A percentile compares a stretch with the other conserved stretches of the same genome.
Evolutionary conservation across 2,797 vertebrate species (phyloP).

Genomic region (Sebastes baramenuke): DNA sequence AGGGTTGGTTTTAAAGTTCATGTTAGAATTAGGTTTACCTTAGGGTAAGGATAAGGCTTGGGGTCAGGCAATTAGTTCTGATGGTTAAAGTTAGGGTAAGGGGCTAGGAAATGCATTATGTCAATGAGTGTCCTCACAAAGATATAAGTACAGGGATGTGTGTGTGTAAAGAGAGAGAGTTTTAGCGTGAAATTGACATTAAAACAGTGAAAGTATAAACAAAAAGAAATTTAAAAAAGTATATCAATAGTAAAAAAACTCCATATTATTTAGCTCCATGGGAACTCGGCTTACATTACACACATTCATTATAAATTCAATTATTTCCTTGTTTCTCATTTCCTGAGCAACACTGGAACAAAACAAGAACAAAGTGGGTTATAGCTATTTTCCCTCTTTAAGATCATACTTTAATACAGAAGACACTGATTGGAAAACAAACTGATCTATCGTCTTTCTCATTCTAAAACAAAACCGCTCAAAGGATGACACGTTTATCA

Average conservation of each 20-base stretch:
- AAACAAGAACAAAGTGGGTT: not conserved
- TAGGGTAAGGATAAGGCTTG: not conserved
- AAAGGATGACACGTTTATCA: not conserved
- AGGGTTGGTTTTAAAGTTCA: no score
- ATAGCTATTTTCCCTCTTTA: not conserved
- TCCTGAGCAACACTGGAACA: constrained; percentile 5
- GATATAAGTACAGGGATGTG: not conserved
- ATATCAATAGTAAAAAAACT: not conserved
- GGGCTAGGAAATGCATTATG: not conserved
- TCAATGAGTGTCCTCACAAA: not conserved
- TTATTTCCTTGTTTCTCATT: constrained; percentile 25
- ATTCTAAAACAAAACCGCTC: not conserved
- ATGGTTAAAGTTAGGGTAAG: not conserved
- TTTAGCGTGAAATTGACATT: not conserved
- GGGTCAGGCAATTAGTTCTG: not conserved
- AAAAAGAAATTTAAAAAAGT: not conserved
- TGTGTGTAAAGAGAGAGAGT: not conserved
- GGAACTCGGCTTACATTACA: not conserved
- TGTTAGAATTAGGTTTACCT: no score
- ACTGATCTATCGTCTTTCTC: not conserved
- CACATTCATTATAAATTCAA: constrained; percentile 26
- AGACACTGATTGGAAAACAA: not conserved
- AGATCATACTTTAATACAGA: constrained; percentile 4
- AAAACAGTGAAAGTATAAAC: not conserved
- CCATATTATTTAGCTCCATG: not conserved